Percentiles rank a stretch among this genome's conserved stretches.
phyloP scores from a whole-genome alignment of 2,797 vertebrate genomes.

The Sebastes wilsoni region DNA sequence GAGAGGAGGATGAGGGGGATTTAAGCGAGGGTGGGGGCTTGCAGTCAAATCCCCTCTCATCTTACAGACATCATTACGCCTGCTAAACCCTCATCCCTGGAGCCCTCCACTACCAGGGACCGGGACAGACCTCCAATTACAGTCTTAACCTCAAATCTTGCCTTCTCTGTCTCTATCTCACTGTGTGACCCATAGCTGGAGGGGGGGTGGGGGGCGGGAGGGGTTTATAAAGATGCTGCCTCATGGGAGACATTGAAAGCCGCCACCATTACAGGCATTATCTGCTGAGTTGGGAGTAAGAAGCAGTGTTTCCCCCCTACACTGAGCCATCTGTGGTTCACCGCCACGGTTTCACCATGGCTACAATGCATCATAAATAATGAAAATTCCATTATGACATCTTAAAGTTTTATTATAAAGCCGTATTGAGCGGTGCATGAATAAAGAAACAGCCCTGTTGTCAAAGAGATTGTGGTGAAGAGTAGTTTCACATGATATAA shows the following conservation, averaged over 20 bases:
- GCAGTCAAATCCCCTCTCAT: constrained; percentile 77
- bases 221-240: constrained; percentile 10
- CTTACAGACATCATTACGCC: constrained; percentile 83
- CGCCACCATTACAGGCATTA: neutral
- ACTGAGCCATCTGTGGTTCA: neutral
- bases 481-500: neutral
- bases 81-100: constrained; percentile 73
- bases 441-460: neutral
- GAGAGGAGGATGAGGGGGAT: constrained; percentile 40
- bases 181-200: constrained; percentile 40
- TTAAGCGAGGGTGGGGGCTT: constrained; percentile 40
- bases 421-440: neutral
- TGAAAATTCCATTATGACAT: neutral
- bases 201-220: neutral
- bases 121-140: constrained; percentile 83
- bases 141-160: constrained; percentile 66
- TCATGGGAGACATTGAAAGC: constrained; percentile 31
- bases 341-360: neutral
- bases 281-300: neutral
- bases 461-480: neutral
- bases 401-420: neutral
- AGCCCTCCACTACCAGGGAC: constrained; percentile 67
- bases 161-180: constrained; percentile 33
- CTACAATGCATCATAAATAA: constrained; percentile 8
- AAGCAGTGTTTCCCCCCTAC: neutral